Base-by-base conservation (phyloP, 2,797 vertebrate genomes). In the Sarcophilus harrisii region DNA sequence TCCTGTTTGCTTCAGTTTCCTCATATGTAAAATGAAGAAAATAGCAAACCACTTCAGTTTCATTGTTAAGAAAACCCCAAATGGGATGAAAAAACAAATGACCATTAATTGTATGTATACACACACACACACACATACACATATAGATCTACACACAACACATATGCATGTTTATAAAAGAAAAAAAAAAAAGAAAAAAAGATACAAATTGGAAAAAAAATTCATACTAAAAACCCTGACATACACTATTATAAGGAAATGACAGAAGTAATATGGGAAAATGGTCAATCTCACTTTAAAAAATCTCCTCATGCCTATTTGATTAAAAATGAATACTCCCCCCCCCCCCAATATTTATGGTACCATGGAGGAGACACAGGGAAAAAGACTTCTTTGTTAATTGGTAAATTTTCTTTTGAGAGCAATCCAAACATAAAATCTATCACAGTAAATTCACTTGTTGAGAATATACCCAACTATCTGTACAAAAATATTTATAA, bases 61-160 rank as follows among this genome's bases (percentile, higher is more conserved):
- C 18, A 38, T 81, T 81, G n/a, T 81, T 18, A 45, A 38, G n/a
- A 81, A 81, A 81, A 45, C 8, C 1, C 32, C 66, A 38, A 10
- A 81, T 81, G n/a, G 18, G n/a, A 5, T 81, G 5, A 73, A 66
- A 66, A 62, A 62, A 14, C 9, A 55, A 55, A 14, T 14, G 62
- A 66, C 62, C 32, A 66, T 6, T 66, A 16, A 38, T 13, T 73
- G 14, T 73, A 18, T 73, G 5, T 32, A 60, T 38, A 55, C 9
- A 55, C 54, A 55, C 54, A 55, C 54, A 10, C 54, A 5, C 4
- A 9, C 54, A 10, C 10, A 55, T 54, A 55, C 54, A 55, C 9
- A 55, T 54, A 55, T 10, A 54, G 0, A 0, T 9, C 1, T 1
- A 4, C 0, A 9, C 54, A 10, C 10, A 54, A 54, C 54, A 54